Percentiles rank a stretch among this genome's conserved stretches.
Evolutionary conservation across 1,140 invertebrate species (phyloP).

Genomic region (Drosophila kanapiae): DNA sequence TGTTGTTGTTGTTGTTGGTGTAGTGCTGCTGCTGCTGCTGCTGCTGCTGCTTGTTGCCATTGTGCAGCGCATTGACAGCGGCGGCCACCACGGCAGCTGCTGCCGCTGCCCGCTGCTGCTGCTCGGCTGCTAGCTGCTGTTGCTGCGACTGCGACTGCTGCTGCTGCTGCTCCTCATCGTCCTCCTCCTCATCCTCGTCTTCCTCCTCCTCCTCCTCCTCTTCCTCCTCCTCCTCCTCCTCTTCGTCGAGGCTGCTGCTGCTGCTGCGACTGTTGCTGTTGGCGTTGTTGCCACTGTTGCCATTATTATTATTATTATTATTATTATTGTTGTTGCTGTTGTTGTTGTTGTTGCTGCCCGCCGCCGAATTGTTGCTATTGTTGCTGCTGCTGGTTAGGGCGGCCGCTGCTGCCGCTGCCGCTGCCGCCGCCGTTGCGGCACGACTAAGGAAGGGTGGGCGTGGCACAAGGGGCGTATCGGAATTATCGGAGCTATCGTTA

Average conservation of each 20-base stretch:
- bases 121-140: conserved; percentile 43
- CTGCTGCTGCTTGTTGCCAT: conserved; percentile 66
- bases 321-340: conserved; percentile 31
- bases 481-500: conserved; percentile 84
- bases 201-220: conserved; percentile 38
- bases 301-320: conserved; percentile 26
- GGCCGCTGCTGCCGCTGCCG: conserved; percentile 55
- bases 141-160: conserved; percentile 37
- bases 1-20: conserved; percentile 40
- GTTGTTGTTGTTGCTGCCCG: conserved; percentile 37
- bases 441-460: conserved; percentile 79
- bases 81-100: conserved; percentile 68
- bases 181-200: conserved; percentile 27
- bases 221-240: conserved; percentile 42
- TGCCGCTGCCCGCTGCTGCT: conserved; percentile 54
- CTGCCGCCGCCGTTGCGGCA: conserved; percentile 65
- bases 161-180: conserved; percentile 21
- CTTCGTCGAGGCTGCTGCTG: conserved; percentile 59
- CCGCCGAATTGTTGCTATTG: conserved; percentile 44
- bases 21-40: conserved; percentile 37
- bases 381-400: conserved; percentile 60
- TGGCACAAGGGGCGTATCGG: conserved; percentile 78
- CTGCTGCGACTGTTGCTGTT: conserved; percentile 38
- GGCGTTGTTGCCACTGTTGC: conserved; percentile 40
- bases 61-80: conserved; percentile 66